Evolutionary conservation across 2,888 invertebrate genomes (phyloP), one percentile per base, ranked within the genome.

Genomic region (Microchrysa polita): DNA sequence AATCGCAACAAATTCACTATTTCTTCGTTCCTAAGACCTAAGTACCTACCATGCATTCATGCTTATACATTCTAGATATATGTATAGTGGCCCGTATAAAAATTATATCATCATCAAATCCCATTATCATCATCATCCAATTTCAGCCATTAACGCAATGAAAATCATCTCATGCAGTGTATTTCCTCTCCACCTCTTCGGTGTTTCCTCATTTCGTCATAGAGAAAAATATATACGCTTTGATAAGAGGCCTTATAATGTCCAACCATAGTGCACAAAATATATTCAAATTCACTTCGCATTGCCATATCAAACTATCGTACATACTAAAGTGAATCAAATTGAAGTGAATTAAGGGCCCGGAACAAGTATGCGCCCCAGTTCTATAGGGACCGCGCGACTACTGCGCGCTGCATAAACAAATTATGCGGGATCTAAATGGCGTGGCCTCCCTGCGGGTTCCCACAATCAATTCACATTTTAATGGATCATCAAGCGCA

Each of bases 311-410:
- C 52, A 12, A 27, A 59, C 22, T 59, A 20, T 63, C 40, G 44
- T 42, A 42, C 63, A 63, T n/a, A 63, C 63, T 63, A 42, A 34
- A 65, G 44, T 65, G 44, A 65, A 65, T 65, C 65, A 65, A 65
- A 65, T 65, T 65, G 48, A 48, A 22, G 14, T 12, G 65, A 65
- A 65, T 65, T 65, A 44, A 48, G 48, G 65, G 65, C 65, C 42
- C 14, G 12, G 65, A 18, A 14, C 12, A 16, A 18, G 22, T 65
- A 7, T 20, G 9, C 65, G 23, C 20, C 23, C 10, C 27, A 22
- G n/a, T 12, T 59, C 16, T 23, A 23, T 59, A 22, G 27, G 22
- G 23, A 59, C 22, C 57, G 2, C n/a, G 27, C 4, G 27, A 34
- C 27, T 20, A 23, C 5, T 10, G 23, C 4, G 18, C 42, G 44